Evolutionary conservation across 1,140 invertebrate species (phyloP).

Genomic region (Sarcophaga peregrina): DNA sequence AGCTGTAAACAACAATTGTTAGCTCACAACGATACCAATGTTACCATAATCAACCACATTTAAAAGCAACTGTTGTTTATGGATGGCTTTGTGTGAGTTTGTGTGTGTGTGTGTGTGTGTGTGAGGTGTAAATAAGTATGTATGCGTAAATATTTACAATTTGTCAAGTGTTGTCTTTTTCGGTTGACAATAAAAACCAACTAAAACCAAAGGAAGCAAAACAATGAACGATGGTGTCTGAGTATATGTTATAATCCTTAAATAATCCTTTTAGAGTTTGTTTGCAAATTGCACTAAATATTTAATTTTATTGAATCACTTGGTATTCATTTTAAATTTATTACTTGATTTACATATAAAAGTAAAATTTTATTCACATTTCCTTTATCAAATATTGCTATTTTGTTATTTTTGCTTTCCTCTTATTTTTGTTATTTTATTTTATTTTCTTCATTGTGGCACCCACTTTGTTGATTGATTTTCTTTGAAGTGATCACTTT

Average conservation of each 20-base stretch:
- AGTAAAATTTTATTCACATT: not conserved
- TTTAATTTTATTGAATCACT: too few species aligned
- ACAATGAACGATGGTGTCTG: too few species aligned
- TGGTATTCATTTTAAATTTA: not conserved
- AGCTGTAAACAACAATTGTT: too few species aligned
- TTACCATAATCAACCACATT: too few species aligned
- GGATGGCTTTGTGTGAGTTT: too few species aligned
- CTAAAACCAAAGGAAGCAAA: not conserved
- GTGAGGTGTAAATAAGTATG: not conserved
- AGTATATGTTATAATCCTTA: not conserved
- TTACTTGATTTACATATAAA: not conserved
- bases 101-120: not conserved
- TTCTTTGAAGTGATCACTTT: not conserved
- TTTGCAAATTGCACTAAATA: not conserved
- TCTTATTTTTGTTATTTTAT: too few species aligned
- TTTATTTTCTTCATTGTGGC: too few species aligned
- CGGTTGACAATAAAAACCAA: not conserved
- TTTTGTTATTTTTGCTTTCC: not conserved
- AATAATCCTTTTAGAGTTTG: not conserved
- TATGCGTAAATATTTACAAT: slow-evolving; percentile 4
- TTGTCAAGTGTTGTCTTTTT: not conserved
- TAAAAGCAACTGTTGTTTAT: too few species aligned
- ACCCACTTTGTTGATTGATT: too few species aligned
- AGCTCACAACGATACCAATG: too few species aligned
- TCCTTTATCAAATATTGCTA: not conserved